phyloP scores from a whole-genome alignment of 2,888 invertebrate species.

The Athalia circularis region DNA sequence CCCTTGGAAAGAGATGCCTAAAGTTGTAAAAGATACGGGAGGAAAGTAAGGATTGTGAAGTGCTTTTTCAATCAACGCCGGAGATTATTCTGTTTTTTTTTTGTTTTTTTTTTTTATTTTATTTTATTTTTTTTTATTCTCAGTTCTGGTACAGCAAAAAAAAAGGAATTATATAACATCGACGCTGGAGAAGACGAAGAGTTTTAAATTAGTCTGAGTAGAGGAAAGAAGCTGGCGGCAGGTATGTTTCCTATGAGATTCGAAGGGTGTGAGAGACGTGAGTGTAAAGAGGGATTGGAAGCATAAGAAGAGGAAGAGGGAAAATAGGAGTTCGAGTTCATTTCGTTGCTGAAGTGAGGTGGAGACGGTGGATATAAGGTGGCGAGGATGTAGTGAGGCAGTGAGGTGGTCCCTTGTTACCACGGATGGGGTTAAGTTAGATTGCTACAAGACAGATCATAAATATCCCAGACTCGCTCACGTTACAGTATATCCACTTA shows the following conservation, averaged over 20 bases:
- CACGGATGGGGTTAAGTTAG: slow-evolving; percentile 56
- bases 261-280: slow-evolving; percentile 45
- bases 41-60: too few species aligned
- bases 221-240: slow-evolving; percentile 5
- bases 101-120: slow-evolving; percentile 9
- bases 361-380: slow-evolving; percentile 39
- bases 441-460: slow-evolving; percentile 61
- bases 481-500: slow-evolving; percentile 42
- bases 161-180: slow-evolving; percentile 14
- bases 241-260: slow-evolving; percentile 38
- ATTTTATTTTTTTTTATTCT: neutral
- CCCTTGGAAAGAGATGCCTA: neutral
- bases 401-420: slow-evolving; percentile 46
- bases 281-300: neutral
- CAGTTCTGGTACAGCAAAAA: slow-evolving; percentile 11
- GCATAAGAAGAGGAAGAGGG: slow-evolving; percentile 4
- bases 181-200: neutral
- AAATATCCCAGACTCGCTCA: slow-evolving; percentile 54
- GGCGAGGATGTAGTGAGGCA: slow-evolving; percentile 33
- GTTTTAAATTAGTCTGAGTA: slow-evolving; percentile 27
- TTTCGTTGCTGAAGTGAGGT: slow-evolving; percentile 43
- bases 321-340: slow-evolving; percentile 48
- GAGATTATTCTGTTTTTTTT: neutral
- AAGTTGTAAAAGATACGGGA: too few species aligned
- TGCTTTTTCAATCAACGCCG: too few species aligned